A percentile compares a stretch with the other conserved stretches of the same genome.
Conservation (phyloP, 2,797 vertebrate genomes). For the Bovichtus variegatus region DNA sequence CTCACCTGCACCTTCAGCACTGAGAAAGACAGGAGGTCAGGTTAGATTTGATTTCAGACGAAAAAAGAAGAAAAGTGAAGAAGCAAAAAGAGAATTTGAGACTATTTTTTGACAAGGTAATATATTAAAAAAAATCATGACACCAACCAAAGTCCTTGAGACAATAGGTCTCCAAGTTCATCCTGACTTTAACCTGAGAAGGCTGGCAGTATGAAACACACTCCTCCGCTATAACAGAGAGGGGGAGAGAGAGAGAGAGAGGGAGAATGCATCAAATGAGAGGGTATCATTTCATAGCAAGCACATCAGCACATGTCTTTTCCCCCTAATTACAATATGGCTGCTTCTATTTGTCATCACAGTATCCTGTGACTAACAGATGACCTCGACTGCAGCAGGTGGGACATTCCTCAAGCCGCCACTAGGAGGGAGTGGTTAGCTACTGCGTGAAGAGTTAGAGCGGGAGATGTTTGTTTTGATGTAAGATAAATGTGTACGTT, state of each 20-base stretch:
- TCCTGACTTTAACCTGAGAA: constrained; percentile 88
- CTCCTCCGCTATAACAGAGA: constrained; percentile 85
- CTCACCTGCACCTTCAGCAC: constrained; percentile 90
- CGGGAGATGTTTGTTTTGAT: not conserved
- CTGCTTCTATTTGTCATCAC: constrained; percentile 82
- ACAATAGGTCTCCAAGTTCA: constrained; percentile 92
- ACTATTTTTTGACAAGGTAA: not conserved
- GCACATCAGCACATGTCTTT: constrained; percentile 79
- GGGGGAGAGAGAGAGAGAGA: constrained; percentile 25
- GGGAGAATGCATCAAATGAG: constrained; percentile 55
- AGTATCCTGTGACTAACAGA: constrained; percentile 81
- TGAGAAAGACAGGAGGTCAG: constrained; percentile 53
- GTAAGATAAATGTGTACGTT: not conserved
- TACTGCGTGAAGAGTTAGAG: not conserved
- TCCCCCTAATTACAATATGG: constrained; percentile 82
- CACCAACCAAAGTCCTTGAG: constrained; percentile 90
- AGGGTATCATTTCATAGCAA: constrained; percentile 64
- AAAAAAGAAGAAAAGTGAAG: not conserved
- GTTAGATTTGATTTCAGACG: not conserved
- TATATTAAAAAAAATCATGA: not conserved
- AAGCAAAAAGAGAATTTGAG: too few species aligned
- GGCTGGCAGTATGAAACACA: constrained; percentile 90
- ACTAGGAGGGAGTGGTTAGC: constrained; percentile 79
- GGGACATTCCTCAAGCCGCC: constrained; percentile 65
- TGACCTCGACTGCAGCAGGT: constrained; percentile 72